Conservation (phyloP, 1,140 invertebrate species). For the Maniola jurtina region DNA sequence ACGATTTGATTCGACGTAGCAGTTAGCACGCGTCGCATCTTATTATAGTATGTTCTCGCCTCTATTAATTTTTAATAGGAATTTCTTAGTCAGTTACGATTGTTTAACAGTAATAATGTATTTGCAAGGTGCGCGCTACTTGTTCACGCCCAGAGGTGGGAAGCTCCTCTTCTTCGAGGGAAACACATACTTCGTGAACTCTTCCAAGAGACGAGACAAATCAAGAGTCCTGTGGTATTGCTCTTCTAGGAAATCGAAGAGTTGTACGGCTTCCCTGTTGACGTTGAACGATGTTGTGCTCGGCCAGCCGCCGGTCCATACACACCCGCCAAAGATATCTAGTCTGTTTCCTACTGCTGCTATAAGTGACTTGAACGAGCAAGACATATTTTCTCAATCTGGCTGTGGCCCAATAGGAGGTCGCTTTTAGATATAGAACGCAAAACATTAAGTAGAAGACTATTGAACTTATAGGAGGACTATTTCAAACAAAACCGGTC, state of each 20-base stretch:
- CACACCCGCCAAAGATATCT: constrained; percentile 61
- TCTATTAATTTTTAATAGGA: background rate
- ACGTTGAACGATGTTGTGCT: constrained; percentile 53
- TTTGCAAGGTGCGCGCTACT: constrained; percentile 49
- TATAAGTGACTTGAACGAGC: constrained; percentile 8
- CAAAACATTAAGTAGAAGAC: too few relatives aligned
- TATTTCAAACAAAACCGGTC: too few relatives aligned
- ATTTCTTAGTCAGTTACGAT: constrained; percentile 1
- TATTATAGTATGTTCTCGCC: background rate
- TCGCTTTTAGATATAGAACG: background rate
- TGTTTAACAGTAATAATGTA: constrained; percentile 28
- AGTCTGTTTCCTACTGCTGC: constrained; percentile 30
- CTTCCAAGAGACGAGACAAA: constrained; percentile 46
- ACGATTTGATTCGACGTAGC: too few relatives aligned
- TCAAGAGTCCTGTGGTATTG: constrained; percentile 59
- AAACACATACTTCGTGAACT: constrained; percentile 62
- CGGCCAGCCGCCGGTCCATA: constrained; percentile 51
- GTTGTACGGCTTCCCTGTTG: constrained; percentile 54
- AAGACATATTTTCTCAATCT: background rate
- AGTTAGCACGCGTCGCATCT: too few relatives aligned
- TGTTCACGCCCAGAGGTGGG: constrained; percentile 50
- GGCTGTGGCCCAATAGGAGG: background rate
- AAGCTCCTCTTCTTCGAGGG: constrained; percentile 55
- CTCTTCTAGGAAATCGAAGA: constrained; percentile 55
- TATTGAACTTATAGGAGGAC: too few relatives aligned